Evolutionary conservation across 2,113 vertebrate genomes (phyloP).

Genomic region (Barnardius zonarius): DNA sequence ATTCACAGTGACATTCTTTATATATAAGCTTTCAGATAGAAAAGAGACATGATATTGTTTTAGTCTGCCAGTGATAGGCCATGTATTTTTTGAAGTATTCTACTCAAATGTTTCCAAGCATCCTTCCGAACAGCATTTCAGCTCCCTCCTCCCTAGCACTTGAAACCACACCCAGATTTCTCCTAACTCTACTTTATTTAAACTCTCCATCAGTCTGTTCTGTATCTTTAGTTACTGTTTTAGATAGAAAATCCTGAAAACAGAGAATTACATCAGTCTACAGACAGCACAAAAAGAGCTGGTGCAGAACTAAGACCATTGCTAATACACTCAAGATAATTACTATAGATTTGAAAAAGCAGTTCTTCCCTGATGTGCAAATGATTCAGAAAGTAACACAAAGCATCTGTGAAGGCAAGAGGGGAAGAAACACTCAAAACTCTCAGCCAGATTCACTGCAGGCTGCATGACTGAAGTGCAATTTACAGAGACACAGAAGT

Average conservation of each 20-base stretch:
- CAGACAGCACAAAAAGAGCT: background rate
- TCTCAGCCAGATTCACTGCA: background rate
- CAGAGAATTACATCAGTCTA: background rate
- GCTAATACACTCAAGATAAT: background rate
- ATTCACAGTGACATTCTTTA: background rate
- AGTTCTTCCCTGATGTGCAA: background rate
- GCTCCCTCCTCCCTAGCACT: background rate
- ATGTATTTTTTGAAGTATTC: background rate
- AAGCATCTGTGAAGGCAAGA: background rate
- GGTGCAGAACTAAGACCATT: background rate
- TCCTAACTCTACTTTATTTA: background rate
- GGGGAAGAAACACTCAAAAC: background rate
- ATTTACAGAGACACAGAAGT: background rate
- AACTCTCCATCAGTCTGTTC: background rate
- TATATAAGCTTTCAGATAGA: background rate
- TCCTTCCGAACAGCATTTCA: background rate
- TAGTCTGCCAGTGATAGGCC: background rate
- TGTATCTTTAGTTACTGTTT: background rate
- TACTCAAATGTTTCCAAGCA: background rate
- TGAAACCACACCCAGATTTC: background rate
- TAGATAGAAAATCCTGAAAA: background rate
- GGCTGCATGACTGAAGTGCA: background rate
- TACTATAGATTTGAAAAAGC: background rate
- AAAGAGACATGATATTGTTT: background rate
- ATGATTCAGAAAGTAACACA: background rate